These are phyloP conservation scores for Melieria omissa DNA, from an alignment of 2,888 invertebrate species.

Conservation along the genomic window DNA sequence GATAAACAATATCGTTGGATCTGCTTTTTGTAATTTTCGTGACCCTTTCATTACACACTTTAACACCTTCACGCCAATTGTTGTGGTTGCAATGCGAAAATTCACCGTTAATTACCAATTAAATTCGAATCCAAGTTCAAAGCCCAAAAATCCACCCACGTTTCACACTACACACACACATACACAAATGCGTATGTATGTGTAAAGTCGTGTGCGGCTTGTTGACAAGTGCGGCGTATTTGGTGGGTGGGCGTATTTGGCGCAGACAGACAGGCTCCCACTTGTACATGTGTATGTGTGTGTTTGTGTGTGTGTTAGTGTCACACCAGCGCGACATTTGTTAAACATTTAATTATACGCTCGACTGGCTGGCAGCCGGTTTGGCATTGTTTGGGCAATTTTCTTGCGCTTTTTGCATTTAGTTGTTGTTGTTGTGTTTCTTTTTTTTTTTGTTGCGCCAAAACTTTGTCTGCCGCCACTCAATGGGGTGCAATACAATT, in stretches of 20 bases:
- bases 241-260: too few species aligned
- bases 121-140: constrained; percentile 29
- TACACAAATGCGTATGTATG: not conserved
- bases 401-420: too few species aligned
- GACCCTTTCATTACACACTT: not conserved
- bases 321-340: constrained; percentile 21
- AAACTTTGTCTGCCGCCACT: not conserved
- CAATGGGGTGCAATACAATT: constrained; percentile 13
- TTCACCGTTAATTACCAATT: constrained; percentile 26
- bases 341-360: constrained; percentile 33
- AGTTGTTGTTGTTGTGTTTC: too few species aligned
- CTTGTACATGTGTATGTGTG: not conserved
- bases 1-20: too few species aligned
- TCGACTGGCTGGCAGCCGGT: constrained; percentile 2
- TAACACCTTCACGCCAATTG: not conserved
- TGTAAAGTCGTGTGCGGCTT: not conserved
- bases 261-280: not conserved
- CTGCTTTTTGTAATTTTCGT: not conserved
- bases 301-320: not conserved
- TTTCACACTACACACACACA: not conserved
- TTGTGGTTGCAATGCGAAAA: not conserved
- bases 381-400: not conserved
- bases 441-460: not conserved
- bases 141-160: not conserved
- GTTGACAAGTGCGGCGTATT: too few species aligned